Percentiles rank a stretch among this genome's conserved stretches.
Evolutionary conservation across 2,888 invertebrate species (phyloP).

Genomic region (Standfussiana lucernea): DNA sequence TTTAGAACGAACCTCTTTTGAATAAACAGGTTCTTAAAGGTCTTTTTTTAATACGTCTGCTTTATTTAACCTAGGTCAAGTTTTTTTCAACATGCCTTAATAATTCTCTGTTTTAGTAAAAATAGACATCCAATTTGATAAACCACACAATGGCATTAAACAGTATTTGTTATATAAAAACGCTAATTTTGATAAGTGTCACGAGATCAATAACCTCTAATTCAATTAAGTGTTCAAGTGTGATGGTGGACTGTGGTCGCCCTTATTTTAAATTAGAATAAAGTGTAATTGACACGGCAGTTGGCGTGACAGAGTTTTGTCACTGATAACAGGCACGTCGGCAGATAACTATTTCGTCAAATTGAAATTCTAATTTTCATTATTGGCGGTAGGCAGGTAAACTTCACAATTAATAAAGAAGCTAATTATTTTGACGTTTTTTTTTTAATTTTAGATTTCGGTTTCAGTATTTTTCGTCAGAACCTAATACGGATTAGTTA

Average conservation of each 20-base stretch:
- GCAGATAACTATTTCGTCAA: slow-evolving; percentile 48
- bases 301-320: slow-evolving; percentile 81
- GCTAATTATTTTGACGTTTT: neutral
- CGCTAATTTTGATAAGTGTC: slow-evolving; percentile 33
- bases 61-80: neutral
- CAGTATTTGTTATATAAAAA: slow-evolving; percentile 21
- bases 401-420: neutral
- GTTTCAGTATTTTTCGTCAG: neutral
- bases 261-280: slow-evolving; percentile 79
- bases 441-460: no score
- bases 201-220: slow-evolving; percentile 67
- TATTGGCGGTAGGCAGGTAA: neutral
- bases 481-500: neutral
- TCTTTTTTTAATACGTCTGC: neutral
- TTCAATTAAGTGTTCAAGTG: slow-evolving; percentile 77
- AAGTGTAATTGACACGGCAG: slow-evolving; percentile 84
- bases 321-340: slow-evolving; percentile 66
- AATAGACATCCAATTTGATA: neutral
- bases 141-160: neutral
- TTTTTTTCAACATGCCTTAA: neutral
- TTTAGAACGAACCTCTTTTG: neutral
- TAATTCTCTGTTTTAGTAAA: neutral
- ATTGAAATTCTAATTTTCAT: slow-evolving; percentile 46
- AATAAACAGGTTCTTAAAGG: neutral
- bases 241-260: slow-evolving; percentile 70